Base-by-base conservation (phyloP, 2,888 invertebrate genomes). In the Pecten maximus region DNA sequence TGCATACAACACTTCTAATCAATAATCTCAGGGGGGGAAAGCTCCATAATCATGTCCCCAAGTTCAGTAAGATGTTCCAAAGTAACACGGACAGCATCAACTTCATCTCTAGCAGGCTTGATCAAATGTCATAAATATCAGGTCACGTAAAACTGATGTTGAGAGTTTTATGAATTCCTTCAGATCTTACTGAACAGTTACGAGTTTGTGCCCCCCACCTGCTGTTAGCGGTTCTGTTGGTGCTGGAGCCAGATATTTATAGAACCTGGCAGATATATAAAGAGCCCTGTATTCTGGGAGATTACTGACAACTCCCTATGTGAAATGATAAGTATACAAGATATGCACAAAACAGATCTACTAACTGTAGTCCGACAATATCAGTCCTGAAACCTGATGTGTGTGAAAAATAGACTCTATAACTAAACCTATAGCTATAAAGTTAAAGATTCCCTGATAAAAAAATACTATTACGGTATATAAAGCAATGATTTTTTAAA, bases 311-410 rank as follows among this genome's bases (percentile, higher is more conserved):
- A 74, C 74, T 74, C 74, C 74, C 74, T 35, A 74, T 74, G 74
- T 28, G 74, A 74, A 74, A 74, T 35, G 74, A 74, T 74, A 74
- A 35, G 60, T 60, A 60, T 74, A 74, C 28, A 28, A 74, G 74
- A 74, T 74, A 74, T 28, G 28, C n/a, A 60, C 60, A 60, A 60
- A 60, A 60, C 60, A 60, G 60, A 60, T 74, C 28, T 74, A 74
- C 74, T 15, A 35, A 35, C 74, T 28, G 28, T 12, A 35, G 74
- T 74, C 74, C 10, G 2, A 28, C 28, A 74, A 35, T 28, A 28
- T 74, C 74, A 74, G 8, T 35, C 28, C 10, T 15, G 28, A 74
- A 74, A 74, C 19, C 74, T 23, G 19, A 6, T 74, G 74, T 74
- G 74, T 74, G 74, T 60, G 60, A n/a, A 16, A 60, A 60, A 28